These are phyloP conservation scores for Agrochola lota DNA, from an alignment of 2,888 invertebrate species.

Conservation along the genomic window DNA sequence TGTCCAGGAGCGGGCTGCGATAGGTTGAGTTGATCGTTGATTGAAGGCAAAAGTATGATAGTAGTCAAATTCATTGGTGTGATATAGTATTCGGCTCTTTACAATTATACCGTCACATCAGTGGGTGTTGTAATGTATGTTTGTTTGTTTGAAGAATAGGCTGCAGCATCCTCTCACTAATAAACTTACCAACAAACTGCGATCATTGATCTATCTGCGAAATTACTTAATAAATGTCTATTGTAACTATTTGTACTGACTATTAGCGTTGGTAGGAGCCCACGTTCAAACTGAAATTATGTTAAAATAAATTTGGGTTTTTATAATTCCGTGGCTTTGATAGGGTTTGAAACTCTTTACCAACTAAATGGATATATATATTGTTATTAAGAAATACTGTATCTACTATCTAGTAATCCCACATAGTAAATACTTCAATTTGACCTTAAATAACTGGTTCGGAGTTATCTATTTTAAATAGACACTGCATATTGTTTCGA, in stretches of 20 bases:
- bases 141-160: constrained; percentile 1
- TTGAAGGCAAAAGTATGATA: neutral
- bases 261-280: neutral
- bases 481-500: constrained; percentile 51
- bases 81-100: neutral
- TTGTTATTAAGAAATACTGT: neutral
- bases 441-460: constrained; percentile 53
- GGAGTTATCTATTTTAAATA: constrained; percentile 35
- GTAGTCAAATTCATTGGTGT: neutral
- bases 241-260: neutral
- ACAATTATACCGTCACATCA: neutral
- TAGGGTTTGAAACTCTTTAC: neutral
- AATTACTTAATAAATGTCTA: neutral
- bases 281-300: neutral
- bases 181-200: neutral
- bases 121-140: neutral
- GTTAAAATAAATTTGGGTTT: neutral
- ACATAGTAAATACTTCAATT: constrained; percentile 35
- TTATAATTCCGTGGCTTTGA: neutral
- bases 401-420: constrained; percentile 25
- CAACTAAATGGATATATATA: neutral
- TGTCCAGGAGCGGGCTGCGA: no score
- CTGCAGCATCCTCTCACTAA: neutral
- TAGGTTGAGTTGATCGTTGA: no score
- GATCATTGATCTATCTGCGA: neutral